These are phyloP conservation scores for Uromys caudimaculatus DNA, from an alignment of 2,797 vertebrate species.

Conservation along the genomic window DNA sequence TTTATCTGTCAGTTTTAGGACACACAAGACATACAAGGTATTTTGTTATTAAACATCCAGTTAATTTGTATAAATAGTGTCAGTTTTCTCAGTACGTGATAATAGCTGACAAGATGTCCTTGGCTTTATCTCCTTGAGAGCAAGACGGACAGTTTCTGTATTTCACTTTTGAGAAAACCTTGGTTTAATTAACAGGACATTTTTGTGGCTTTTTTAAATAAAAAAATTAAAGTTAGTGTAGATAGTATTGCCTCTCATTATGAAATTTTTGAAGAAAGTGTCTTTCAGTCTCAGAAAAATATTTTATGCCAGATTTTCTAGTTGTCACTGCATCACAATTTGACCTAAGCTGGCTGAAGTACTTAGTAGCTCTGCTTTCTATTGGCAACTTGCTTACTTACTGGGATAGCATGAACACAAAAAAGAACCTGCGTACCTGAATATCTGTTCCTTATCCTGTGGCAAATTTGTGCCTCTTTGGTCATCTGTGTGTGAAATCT, in stretches of 20 bases:
- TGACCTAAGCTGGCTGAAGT: background rate
- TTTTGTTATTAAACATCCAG: background rate
- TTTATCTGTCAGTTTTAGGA: background rate
- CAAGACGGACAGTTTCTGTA: background rate
- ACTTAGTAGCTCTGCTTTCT: background rate
- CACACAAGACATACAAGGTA: background rate
- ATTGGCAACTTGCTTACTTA: background rate
- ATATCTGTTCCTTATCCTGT: background rate
- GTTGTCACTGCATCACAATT: background rate
- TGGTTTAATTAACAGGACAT: background rate
- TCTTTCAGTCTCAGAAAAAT: background rate
- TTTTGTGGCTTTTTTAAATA: background rate
- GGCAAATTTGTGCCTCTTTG: background rate
- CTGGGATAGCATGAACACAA: background rate
- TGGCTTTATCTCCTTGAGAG: background rate
- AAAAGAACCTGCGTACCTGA: background rate
- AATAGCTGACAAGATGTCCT: background rate
- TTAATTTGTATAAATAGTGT: background rate
- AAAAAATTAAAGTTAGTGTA: background rate
- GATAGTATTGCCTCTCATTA: background rate
- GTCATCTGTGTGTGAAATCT: background rate
- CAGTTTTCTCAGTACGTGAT: conserved; percentile 31
- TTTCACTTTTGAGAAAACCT: background rate
- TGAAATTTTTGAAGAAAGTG: background rate
- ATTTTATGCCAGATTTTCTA: background rate